Base-by-base conservation (phyloP, 2,113 vertebrate species). In the Colius striatus region DNA sequence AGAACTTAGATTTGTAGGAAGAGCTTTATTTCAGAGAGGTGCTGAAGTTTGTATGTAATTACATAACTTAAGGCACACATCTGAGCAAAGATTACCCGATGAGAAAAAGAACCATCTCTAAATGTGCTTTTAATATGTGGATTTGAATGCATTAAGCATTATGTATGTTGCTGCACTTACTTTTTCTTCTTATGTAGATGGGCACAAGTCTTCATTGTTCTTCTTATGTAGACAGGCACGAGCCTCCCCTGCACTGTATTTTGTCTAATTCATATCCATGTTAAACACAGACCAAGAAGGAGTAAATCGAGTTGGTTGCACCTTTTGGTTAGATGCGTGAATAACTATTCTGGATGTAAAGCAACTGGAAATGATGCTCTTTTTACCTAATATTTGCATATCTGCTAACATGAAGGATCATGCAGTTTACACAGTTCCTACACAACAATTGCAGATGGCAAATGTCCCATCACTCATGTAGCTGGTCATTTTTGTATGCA, bases 131-230 rank as follows among this genome's bases (percentile, higher is more conserved):
- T 77, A 78, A 53, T 81, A 25, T 20, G 65, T 41, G 50, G 20
- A 29, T 93, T 87, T 92, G 41, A 90, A 92, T 93, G 53, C 61
- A 36, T 91, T 63, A 81, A 85, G 30, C 22, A 32, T 65, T 77
- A 57, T 36, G 9, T 62, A 41, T 43, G 26, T 72, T 53, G 18
- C 62, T 84, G 26, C 47, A 50, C 25, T 89, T 75, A 66, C 45
- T 84, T 91, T 78, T 87, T 47, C 8, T 82, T 71, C 55, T 90
- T 71, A 74, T 50, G 48, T 41, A 89, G 76, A 36, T 13, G 92
- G 80, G n/a, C 93, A 95, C 5, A 1, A 87, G 84, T 50, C 86
- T 82, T n/a, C n/a, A n/a, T n/a, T n/a, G n/a, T 87, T 47, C 8
- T 82, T 71, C 55, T 90, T 71, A 74, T 50, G 48, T 41, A 89